These are phyloP conservation scores for Odontomyia ornata DNA, from an alignment of 2,888 invertebrate genomes.

Conservation along the genomic window DNA sequence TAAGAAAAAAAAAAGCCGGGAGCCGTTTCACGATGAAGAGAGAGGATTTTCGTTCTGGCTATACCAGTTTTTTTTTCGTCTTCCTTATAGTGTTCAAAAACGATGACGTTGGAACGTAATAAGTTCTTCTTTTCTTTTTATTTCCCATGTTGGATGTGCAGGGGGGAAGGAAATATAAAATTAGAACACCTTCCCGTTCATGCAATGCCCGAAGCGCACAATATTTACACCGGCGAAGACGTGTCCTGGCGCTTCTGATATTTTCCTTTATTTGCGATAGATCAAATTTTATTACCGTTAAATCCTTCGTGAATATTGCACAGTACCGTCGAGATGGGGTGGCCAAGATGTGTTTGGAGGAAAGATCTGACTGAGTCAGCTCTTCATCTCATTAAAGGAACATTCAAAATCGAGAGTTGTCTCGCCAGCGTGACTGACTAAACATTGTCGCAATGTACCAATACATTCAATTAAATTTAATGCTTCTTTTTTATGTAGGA, in stretches of 20 bases:
- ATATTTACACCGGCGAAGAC: neutral
- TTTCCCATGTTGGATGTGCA: too few species aligned
- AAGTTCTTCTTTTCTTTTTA: neutral
- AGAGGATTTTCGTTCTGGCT: too few species aligned
- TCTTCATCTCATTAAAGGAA: neutral
- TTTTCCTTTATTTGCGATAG: neutral
- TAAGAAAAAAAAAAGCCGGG: constrained; percentile 1
- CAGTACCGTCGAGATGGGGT: neutral
- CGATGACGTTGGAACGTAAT: neutral
- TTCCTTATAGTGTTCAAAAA: neutral
- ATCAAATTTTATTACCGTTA: constrained; percentile 7
- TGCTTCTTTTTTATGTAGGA: neutral
- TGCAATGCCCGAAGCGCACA: neutral
- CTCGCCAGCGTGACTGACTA: neutral
- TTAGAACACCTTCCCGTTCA: constrained; percentile 4
- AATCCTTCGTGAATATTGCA: neutral
- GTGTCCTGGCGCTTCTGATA: neutral
- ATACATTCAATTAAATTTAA: constrained; percentile 10
- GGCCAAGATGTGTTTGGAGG: neutral
- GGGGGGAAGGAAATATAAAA: neutral
- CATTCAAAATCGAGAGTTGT: neutral
- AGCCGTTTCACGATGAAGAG: neutral
- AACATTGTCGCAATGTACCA: neutral
- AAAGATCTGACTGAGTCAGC: neutral
- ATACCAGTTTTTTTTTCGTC: neutral